Evolutionary conservation across 2,888 invertebrate species (phyloP).

Genomic region (Tipula unca): DNA sequence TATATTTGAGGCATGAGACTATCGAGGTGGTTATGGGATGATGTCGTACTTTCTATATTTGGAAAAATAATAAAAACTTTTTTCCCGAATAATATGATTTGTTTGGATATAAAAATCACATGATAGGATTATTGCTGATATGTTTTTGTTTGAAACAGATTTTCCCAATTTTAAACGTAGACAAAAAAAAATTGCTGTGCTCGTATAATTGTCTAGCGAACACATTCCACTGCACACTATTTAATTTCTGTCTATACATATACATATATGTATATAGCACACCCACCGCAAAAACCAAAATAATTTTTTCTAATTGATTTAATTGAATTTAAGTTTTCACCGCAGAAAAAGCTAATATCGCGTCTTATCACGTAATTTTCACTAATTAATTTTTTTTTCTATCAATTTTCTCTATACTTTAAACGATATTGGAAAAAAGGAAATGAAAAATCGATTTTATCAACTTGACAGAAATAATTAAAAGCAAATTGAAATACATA

Average conservation of each 20-base stretch:
- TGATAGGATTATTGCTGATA: conserved; percentile 8
- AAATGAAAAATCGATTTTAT: background rate
- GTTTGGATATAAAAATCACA: background rate
- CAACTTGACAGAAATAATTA: background rate
- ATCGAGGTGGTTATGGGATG: background rate
- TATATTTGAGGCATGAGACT: background rate
- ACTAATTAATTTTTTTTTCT: background rate
- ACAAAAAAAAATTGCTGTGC: background rate
- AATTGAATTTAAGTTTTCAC: background rate
- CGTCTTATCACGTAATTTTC: background rate
- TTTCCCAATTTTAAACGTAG: background rate
- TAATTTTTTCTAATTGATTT: background rate
- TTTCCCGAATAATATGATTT: background rate
- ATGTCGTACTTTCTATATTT: background rate
- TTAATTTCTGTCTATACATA: too few relatives aligned
- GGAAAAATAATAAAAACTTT: background rate
- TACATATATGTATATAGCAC: background rate
- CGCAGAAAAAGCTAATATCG: background rate
- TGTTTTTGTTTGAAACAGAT: background rate
- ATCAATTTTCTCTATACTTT: background rate
- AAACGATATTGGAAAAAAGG: background rate
- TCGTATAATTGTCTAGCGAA: background rate
- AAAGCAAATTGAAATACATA: background rate
- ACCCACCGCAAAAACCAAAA: background rate
- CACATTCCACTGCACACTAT: background rate